These are phyloP conservation scores for Tethya wilhelma DNA, from an alignment of 37 sponge, comb jelly and placozoan species.

Conservation along the genomic window DNA sequence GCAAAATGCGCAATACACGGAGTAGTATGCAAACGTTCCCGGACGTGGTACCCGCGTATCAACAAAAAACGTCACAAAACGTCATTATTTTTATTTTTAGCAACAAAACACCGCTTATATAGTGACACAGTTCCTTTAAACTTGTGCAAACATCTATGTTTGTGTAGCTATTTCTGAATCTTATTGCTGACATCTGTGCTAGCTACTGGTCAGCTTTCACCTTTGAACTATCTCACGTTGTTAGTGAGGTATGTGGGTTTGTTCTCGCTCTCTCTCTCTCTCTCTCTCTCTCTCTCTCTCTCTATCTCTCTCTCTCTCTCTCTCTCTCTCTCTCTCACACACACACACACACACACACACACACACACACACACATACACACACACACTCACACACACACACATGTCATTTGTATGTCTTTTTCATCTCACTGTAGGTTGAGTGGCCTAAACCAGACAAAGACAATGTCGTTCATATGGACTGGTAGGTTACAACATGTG, in stretches of 20 bases:
- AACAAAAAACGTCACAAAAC: no score
- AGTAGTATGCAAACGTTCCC: no score
- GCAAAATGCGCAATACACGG: no score
- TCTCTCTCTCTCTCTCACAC: conserved; percentile 24
- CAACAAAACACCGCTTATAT: no score
- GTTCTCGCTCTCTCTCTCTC: no score
- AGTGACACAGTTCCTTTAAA: no score
- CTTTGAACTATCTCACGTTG: conserved; percentile 94
- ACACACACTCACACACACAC: conserved; percentile 18
- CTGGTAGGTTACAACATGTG: conserved; percentile 24
- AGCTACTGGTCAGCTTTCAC: conserved; percentile 94
- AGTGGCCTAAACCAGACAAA: conserved; percentile 68
- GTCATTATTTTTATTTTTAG: no score
- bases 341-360: conserved; percentile 20
- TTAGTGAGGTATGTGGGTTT: conserved; percentile 79
- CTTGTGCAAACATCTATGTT: neutral
- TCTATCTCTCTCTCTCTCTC: conserved; percentile 2
- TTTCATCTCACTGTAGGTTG: conserved; percentile 23
- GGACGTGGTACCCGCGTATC: no score
- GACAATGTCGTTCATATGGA: conserved; percentile 48
- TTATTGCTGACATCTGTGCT: conserved; percentile 72
- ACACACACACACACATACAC: conserved; percentile 17
- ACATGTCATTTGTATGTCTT: no score
- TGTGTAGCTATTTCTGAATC: conserved; percentile 60
- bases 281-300: neutral